Base-by-base conservation (phyloP, 2,888 invertebrate species). In the Achlya flavicornis region DNA sequence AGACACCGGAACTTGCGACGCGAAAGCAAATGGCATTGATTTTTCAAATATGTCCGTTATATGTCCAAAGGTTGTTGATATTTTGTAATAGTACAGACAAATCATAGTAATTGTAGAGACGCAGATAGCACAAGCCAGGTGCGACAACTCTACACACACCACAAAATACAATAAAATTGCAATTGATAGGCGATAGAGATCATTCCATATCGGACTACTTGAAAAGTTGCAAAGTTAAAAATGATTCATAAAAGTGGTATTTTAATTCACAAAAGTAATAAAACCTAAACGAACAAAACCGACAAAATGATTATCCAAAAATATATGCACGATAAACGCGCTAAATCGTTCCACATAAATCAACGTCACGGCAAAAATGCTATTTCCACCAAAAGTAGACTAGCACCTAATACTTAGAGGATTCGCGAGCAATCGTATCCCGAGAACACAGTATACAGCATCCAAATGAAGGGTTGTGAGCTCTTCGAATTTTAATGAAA, bases 401-500 rank as follows among this genome's bases (percentile, higher is more conserved):
- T 72, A 72, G 72, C 77, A 74, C 80, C 76, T 79, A 79, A 81
- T 80, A 79, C 80, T 79, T 80, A 81, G 83, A 78, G 73, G 76
- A 83, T 87, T 88, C 80, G 91, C 89, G 77, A 87, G 81, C 87
- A 85, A 83, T 85, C 81, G 80, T 81, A 87, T 78, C 74, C 77
- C 70, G 64, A 64, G 77, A 77, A 75, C 78, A 86, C 89, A 89
- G 90, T 89, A 89, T 41, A 86, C 88, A 79, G 72, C 77, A 75
- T 78, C 79, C 76, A 87, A 91, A 90, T 92, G 85, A 92, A 93
- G 93, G 93, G 92, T 91, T 92, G 87, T 79, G 78, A 86, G 80
- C 87, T 85, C 78, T 84, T 83, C 85, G 88, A 88, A 86, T 89
- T 92, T 92, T 93, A 93, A 93, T 93, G 93, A 93, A 93, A 92